Base-by-base conservation (phyloP, 2,888 invertebrate species). In the Camptogramma bilineatum region DNA sequence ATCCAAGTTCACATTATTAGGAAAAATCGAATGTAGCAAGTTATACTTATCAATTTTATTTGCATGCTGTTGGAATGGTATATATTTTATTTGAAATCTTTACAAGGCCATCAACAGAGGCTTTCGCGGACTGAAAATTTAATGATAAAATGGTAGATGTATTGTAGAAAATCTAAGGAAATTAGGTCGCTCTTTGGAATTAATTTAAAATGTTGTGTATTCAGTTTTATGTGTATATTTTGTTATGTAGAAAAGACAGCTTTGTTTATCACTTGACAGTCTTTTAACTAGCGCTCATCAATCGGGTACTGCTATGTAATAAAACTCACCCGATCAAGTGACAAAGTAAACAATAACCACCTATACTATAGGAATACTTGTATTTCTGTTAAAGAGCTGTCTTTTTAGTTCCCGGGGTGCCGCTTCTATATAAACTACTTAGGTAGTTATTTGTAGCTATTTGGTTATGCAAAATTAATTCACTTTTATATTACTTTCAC, bases 41-140 rank as follows among this genome's bases (percentile, higher is more conserved):
- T 91, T 90, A 76, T 81, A 80, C 77, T 72, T 82, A 85, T 86
- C 86, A 85, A 88, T 90, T 91, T 89, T 91, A 90, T 90, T 62
- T 85, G 84, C 84, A 86, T 87, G 86, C 85, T 91, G 90, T 92
- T 91, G 87, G 83, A 85, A 85, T 76, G 80, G 78, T 86, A 85
- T 81, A 85, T 91, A 89, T 91, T 89, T 85, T 89, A 87, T 87
- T 79, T 76, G 81, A 83, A 81, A 80, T 81, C 82, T 82, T 83
- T 77, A 69, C 42, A 73, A 71, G 51, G 69, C 63, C 64, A 61
- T 72, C 74, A 74, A 78, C 75, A 73, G 84, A 84, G 83, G 84
- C 83, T 83, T 78, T 62, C 56, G 76, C 74, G 78, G 81, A 83
- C 82, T 83, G 82, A 83, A 58, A 81, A 52, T 21, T 51, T 44